Evolutionary conservation across 2,888 invertebrate genomes (phyloP).

Genomic region (Poecilobothrus nobilitatus): DNA sequence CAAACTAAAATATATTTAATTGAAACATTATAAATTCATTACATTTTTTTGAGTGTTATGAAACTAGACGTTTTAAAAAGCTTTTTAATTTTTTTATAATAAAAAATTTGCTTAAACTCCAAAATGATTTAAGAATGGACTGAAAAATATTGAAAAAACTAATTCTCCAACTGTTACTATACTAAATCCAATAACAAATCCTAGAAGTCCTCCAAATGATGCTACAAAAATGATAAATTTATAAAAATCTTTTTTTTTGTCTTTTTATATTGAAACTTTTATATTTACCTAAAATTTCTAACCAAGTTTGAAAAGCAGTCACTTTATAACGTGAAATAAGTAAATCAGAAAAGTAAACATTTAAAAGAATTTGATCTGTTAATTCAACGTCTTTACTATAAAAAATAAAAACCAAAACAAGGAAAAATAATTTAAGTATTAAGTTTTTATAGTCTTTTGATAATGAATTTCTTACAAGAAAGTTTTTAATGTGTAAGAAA

Average conservation of each 20-base stretch:
- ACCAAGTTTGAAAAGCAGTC: constrained; percentile 61
- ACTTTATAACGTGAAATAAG: constrained; percentile 58
- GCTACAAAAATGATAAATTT: constrained; percentile 45
- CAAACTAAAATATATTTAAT: too few species aligned
- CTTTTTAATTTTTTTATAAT: too few species aligned
- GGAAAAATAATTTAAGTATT: too few species aligned
- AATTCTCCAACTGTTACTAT: constrained; percentile 59
- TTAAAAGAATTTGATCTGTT: constrained; percentile 52
- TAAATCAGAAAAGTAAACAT: constrained; percentile 63
- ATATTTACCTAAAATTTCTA: constrained; percentile 54
- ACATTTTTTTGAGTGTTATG: too few species aligned
- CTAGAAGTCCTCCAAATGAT: constrained; percentile 61
- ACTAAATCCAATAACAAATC: constrained; percentile 62
- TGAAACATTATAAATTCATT: too few species aligned
- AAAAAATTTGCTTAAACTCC: too few species aligned
- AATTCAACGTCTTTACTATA: constrained; percentile 44
- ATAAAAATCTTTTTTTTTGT: too few species aligned
- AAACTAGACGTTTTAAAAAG: too few species aligned
- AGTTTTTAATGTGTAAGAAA: constrained; percentile 39
- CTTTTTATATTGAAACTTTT: constrained; percentile 19
- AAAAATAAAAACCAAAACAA: not conserved
- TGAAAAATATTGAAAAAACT: constrained; percentile 53
- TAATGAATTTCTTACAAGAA: constrained; percentile 14
- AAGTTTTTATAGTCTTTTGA: not conserved
- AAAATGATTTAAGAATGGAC: constrained; percentile 45